Evolutionary conservation across 1,140 invertebrate species (phyloP).

Genomic region (Teleogryllus occipitalis): DNA sequence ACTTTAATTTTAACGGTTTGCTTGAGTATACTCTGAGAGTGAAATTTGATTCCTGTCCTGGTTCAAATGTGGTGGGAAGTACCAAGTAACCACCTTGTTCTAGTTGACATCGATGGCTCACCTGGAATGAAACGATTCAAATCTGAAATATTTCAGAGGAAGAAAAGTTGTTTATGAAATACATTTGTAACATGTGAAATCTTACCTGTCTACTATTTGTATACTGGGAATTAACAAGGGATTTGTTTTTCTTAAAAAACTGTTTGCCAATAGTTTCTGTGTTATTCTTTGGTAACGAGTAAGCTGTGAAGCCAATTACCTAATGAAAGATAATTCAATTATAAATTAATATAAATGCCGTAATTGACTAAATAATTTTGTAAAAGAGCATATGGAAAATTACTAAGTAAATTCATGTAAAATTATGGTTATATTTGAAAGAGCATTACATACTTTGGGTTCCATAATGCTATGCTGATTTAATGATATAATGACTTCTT

Average conservation of each 20-base stretch:
- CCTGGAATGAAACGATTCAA: conserved; percentile 30
- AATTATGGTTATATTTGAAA: background rate
- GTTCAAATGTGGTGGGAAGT: conserved; percentile 86
- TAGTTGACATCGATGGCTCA: conserved; percentile 60
- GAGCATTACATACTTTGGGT: conserved; percentile 55
- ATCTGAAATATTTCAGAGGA: too few relatives aligned
- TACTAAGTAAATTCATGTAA: background rate
- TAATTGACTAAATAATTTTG: background rate
- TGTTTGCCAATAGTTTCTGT: conserved; percentile 57
- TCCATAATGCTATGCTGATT: conserved; percentile 88
- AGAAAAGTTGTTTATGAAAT: background rate
- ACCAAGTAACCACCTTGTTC: conserved; percentile 78
- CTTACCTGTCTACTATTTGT: conserved; percentile 80
- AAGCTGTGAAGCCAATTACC: conserved; percentile 88
- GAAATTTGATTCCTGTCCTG: conserved; percentile 79
- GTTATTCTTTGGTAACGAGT: conserved; percentile 63
- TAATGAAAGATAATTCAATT: conserved; percentile 28
- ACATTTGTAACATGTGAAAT: background rate
- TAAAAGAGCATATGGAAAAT: background rate
- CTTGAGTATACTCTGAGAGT: conserved; percentile 73
- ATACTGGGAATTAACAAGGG: conserved; percentile 81
- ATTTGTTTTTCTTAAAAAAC: conserved; percentile 85
- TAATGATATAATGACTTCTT: conserved; percentile 77
- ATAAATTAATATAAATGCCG: background rate
- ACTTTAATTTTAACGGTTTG: conserved; percentile 74